A percentile compares a stretch with the other conserved stretches of the same genome.
Evolutionary conservation across 2,888 invertebrate species (phyloP).

Genomic region (Papilio gigon): DNA sequence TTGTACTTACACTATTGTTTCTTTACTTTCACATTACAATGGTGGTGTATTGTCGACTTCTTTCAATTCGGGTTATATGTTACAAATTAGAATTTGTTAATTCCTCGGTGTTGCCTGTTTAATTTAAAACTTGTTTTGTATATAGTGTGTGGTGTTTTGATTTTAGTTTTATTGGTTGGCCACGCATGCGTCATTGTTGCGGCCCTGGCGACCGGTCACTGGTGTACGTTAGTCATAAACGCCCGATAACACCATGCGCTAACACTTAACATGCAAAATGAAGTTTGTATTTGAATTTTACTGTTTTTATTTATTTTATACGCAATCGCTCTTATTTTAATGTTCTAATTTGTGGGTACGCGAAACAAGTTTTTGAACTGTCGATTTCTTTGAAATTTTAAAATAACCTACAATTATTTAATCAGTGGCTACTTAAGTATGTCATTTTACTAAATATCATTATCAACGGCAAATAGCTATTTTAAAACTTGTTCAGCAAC

Average conservation of each 20-base stretch:
- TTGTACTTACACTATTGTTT: too few relatives aligned
- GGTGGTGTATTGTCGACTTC: too few relatives aligned
- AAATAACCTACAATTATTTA: not conserved
- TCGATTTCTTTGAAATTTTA: not conserved
- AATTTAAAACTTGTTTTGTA: not conserved
- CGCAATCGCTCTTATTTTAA: not conserved
- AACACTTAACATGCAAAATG: slow-evolving; percentile 25
- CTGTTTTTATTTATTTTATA: not conserved
- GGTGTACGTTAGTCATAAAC: slow-evolving; percentile 56
- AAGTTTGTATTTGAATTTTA: slow-evolving; percentile 1
- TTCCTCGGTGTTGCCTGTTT: not conserved
- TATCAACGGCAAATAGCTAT: slow-evolving; percentile 16
- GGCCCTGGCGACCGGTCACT: slow-evolving; percentile 50
- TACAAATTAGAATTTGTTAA: not conserved
- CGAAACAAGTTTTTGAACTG: not conserved
- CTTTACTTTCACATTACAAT: too few relatives aligned
- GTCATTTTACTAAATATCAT: slow-evolving; percentile 16
- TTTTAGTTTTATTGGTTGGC: slow-evolving; percentile 43
- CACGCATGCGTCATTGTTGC: slow-evolving; percentile 41
- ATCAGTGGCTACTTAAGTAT: slow-evolving; percentile 1
- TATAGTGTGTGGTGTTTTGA: slow-evolving; percentile 19
- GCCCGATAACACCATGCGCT: slow-evolving; percentile 42
- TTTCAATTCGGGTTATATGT: too few relatives aligned
- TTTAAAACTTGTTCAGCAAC: slow-evolving; percentile 37
- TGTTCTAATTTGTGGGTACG: not conserved